These are phyloP conservation scores for Carcinoscorpius rotundicauda DNA, from an alignment of 1,140 invertebrate species.

Conservation along the genomic window DNA sequence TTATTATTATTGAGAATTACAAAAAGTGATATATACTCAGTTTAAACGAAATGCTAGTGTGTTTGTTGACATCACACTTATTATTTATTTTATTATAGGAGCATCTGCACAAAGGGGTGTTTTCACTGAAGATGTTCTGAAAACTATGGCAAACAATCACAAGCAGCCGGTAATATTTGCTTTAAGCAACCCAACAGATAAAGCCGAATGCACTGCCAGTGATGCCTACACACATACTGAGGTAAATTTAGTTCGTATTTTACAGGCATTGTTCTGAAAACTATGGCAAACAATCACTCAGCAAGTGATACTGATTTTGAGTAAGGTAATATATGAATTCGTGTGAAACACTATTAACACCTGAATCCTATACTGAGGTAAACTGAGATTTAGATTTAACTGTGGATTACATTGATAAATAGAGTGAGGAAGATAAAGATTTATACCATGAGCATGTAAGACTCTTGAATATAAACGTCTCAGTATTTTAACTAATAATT, in stretches of 20 bases:
- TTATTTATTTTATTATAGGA: slow-evolving; percentile 40
- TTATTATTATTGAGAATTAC: slow-evolving; percentile 1
- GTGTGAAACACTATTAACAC: too few species aligned
- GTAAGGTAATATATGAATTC: too few species aligned
- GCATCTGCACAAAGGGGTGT: slow-evolving; percentile 72
- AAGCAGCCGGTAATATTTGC: slow-evolving; percentile 85
- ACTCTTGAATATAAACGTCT: too few species aligned
- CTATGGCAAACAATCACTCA: too few species aligned
- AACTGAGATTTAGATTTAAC: too few species aligned
- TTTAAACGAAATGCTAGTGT: slow-evolving; percentile 14
- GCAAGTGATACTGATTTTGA: too few species aligned
- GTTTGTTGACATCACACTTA: slow-evolving; percentile 1
- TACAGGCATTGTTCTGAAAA: too few species aligned
- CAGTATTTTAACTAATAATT: too few species aligned
- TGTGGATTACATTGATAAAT: too few species aligned
- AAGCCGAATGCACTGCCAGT: slow-evolving; percentile 94
- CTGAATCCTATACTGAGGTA: too few species aligned
- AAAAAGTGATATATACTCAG: neutral
- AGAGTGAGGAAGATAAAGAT: too few species aligned
- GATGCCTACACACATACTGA: slow-evolving; percentile 75
- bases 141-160: slow-evolving; percentile 73
- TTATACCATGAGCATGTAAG: too few species aligned
- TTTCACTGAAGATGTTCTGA: slow-evolving; percentile 72
- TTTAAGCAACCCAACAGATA: slow-evolving; percentile 86
- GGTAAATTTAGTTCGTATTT: slow-evolving; percentile 34